These are phyloP conservation scores for Chromobotia macracanthus DNA, from an alignment of 2,797 vertebrate species.

Conservation along the genomic window DNA sequence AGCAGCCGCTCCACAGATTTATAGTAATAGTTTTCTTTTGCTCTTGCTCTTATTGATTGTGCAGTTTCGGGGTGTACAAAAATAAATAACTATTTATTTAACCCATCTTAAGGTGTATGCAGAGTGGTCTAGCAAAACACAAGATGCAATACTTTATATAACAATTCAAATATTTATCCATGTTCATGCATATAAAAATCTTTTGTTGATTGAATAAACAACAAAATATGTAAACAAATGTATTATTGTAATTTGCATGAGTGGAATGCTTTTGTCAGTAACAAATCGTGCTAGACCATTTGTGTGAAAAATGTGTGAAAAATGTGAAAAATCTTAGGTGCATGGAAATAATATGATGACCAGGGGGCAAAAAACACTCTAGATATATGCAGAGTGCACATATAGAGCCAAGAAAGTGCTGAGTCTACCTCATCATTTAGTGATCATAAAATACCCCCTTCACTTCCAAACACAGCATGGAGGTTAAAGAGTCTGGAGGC, in stretches of 20 bases:
- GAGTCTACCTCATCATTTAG: background rate
- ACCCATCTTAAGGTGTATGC: background rate
- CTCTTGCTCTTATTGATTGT: constrained; percentile 27
- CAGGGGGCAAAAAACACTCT: too few species aligned
- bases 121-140: background rate
- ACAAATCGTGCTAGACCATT: background rate
- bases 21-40: constrained; percentile 30
- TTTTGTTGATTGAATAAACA: background rate
- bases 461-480: too few species aligned
- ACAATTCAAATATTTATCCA: background rate
- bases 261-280: background rate
- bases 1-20: constrained; percentile 40
- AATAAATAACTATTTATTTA: background rate
- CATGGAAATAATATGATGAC: background rate
- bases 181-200: background rate
- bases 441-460: too few species aligned
- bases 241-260: too few species aligned
- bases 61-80: background rate
- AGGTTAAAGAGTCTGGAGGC: too few species aligned
- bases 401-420: background rate
- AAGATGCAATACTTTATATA: background rate
- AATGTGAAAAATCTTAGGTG: background rate
- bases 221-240: too few species aligned
- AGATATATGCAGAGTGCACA: background rate
- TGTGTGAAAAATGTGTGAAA: too few species aligned